A percentile compares a stretch with the other conserved stretches of the same genome.
Conservation (phyloP, 1,140 invertebrate genomes). For the Atta colombica region DNA sequence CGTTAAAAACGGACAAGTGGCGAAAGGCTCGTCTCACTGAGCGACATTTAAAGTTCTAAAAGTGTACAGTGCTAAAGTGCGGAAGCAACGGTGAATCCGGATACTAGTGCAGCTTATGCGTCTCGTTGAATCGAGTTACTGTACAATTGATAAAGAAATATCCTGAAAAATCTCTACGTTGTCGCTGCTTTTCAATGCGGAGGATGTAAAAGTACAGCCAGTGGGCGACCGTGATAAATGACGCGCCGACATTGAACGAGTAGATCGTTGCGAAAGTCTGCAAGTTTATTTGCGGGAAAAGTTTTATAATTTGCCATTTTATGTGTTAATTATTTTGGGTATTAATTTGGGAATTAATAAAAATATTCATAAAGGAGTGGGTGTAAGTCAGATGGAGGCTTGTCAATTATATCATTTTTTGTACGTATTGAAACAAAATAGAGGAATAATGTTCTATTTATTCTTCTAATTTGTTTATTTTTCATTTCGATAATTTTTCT, state of each 20-base stretch:
- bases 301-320: background rate
- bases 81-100: constrained; percentile 7
- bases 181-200: background rate
- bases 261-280: background rate
- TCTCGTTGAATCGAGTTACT: constrained; percentile 26
- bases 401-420: background rate
- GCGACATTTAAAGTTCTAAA: constrained; percentile 30
- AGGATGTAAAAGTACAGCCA: constrained; percentile 18
- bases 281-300: background rate
- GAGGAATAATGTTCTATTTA: too few species aligned
- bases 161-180: constrained; percentile 7
- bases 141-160: background rate
- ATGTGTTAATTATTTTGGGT: background rate
- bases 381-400: background rate
- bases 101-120: background rate
- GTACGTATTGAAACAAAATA: background rate
- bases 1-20: constrained; percentile 38
- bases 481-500: background rate
- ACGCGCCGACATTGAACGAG: constrained; percentile 16
- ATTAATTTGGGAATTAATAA: background rate
- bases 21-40: constrained; percentile 6
- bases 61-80: constrained; percentile 41
- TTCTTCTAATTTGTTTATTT: background rate
- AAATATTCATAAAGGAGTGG: background rate
- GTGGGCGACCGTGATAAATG: constrained; percentile 35